A percentile compares a stretch with the other conserved stretches of the same genome.
Conservation (phyloP, 1,140 invertebrate genomes). For the Eumaeus atala region DNA sequence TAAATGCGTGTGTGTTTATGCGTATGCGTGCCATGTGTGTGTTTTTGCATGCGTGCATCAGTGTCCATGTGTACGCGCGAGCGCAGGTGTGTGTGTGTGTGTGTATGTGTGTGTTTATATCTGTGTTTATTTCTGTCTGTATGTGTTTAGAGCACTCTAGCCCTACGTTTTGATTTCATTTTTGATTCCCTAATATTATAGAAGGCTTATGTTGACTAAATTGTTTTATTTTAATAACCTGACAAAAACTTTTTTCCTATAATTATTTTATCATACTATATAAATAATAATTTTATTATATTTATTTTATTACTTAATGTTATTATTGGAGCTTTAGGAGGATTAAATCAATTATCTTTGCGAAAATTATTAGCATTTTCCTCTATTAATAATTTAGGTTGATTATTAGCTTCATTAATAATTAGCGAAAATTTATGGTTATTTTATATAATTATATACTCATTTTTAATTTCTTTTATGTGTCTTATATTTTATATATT, state of each 20-base stretch:
- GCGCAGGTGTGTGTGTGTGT: too few species aligned
- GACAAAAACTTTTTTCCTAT: slow-evolving; percentile 73
- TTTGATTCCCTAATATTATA: too few species aligned
- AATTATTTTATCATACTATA: slow-evolving; percentile 50
- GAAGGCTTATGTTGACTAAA: too few species aligned
- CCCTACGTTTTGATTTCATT: too few species aligned
- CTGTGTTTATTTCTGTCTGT: too few species aligned
- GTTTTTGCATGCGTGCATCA: too few species aligned
- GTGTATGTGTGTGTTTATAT: too few species aligned
- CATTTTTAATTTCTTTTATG: slow-evolving; percentile 48
- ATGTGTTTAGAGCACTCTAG: too few species aligned
- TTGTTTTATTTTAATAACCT: slow-evolving; percentile 60
- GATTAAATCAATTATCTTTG: slow-evolving; percentile 67
- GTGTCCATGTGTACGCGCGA: too few species aligned
- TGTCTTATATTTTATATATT: slow-evolving; percentile 56
- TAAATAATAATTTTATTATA: slow-evolving; percentile 43
- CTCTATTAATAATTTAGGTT: slow-evolving; percentile 72
- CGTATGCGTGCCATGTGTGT: too few species aligned
- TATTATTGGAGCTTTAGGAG: slow-evolving; percentile 44
- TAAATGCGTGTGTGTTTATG: too few species aligned
- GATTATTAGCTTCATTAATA: slow-evolving; percentile 50
- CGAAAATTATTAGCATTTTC: slow-evolving; percentile 71
- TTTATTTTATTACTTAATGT: slow-evolving; percentile 50
- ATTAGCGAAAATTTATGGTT: slow-evolving; percentile 48
- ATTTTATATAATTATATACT: slow-evolving; percentile 36